These are phyloP conservation scores for Cotesia glomerata DNA, from an alignment of 1,140 invertebrate species.

Conservation along the genomic window DNA sequence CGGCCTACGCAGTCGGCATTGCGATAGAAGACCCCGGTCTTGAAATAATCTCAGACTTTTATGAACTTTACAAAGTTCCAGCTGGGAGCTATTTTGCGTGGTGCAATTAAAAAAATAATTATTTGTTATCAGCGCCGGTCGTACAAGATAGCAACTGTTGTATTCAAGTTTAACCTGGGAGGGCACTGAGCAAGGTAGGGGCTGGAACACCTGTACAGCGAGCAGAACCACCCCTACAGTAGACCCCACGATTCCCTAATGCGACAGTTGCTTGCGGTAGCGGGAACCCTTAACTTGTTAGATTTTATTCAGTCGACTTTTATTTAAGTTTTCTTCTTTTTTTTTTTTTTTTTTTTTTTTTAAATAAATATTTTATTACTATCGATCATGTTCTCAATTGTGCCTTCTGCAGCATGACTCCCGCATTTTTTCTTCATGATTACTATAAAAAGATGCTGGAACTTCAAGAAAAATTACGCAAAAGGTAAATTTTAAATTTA, in stretches of 20 bases:
- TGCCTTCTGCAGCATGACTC: conserved; percentile 1
- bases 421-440: not conserved
- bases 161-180: not conserved
- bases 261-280: conserved; percentile 33
- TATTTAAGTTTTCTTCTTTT: not conserved
- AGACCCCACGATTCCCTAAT: conserved; percentile 22
- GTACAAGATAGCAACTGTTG: not conserved
- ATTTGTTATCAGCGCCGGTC: not conserved
- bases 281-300: conserved; percentile 3
- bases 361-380: not conserved
- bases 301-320: not conserved
- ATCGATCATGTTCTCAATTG: not conserved
- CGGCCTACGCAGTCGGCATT: not conserved
- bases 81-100: too few species aligned
- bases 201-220: conserved; percentile 31
- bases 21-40: not conserved
- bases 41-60: too few species aligned
- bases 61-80: too few species aligned
- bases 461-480: conserved; percentile 23
- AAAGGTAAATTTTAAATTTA: conserved; percentile 16
- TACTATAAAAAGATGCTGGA: conserved; percentile 24
- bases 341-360: not conserved
- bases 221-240: conserved; percentile 19
- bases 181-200: conserved; percentile 10
- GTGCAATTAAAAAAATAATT: too few species aligned